A percentile compares a stretch with the other conserved stretches of the same genome.
Conservation (phyloP, 2,888 invertebrate genomes). For the Abrostola tripartita region DNA sequence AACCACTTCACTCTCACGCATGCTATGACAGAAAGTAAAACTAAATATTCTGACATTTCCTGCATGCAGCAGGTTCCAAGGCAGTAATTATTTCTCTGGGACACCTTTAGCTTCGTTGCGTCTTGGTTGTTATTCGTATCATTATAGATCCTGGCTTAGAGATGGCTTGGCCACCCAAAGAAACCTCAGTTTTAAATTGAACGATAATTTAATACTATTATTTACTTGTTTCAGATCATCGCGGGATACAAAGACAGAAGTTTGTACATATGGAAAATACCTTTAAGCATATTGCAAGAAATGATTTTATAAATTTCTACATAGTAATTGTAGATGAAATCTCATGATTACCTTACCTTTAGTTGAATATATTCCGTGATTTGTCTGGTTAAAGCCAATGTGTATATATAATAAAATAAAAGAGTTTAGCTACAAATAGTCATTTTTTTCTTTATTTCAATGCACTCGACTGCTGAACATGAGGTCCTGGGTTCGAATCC, state of each 20-base stretch:
- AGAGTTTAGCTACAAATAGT: slow-evolving; percentile 21
- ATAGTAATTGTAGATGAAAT: slow-evolving; percentile 63
- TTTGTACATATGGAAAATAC: slow-evolving; percentile 90
- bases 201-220: neutral
- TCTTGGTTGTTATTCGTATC: too few species aligned
- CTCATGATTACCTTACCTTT: slow-evolving; percentile 55
- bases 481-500: too few species aligned
- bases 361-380: slow-evolving; percentile 54
- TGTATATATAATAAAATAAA: slow-evolving; percentile 58
- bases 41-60: neutral
- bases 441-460: slow-evolving; percentile 7
- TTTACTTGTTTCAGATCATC: slow-evolving; percentile 88
- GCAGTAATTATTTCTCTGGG: neutral
- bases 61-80: neutral
- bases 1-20: too few species aligned
- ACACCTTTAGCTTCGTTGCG: neutral
- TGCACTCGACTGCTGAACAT: neutral
- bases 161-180: too few species aligned
- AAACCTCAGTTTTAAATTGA: neutral
- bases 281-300: slow-evolving; percentile 82
- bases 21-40: neutral
- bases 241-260: slow-evolving; percentile 91
- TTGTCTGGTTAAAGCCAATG: slow-evolving; percentile 56
- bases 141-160: too few species aligned
- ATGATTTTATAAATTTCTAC: slow-evolving; percentile 80